Evolutionary conservation across 2,113 vertebrate species (phyloP).

Genomic region (Corapipo altera): DNA sequence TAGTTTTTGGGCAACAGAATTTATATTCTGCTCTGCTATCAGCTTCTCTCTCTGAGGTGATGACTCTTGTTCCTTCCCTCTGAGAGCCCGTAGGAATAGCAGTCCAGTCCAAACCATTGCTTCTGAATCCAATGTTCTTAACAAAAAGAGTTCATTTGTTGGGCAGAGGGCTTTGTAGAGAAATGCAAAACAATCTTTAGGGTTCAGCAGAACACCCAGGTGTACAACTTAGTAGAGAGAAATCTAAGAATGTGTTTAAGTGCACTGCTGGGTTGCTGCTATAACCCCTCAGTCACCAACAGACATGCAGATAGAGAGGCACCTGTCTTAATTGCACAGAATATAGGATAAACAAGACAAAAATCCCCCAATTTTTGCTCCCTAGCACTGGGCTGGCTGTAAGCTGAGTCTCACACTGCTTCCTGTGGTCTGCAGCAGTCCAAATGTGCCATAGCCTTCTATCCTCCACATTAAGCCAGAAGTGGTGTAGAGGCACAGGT

Average conservation of each 20-base stretch:
- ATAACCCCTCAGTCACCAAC: not conserved
- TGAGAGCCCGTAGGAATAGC: not conserved
- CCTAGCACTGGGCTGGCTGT: not conserved
- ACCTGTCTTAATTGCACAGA: not conserved
- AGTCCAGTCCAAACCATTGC: not conserved
- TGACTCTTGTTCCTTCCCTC: not conserved
- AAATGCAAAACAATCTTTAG: not conserved
- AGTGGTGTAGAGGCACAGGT: not conserved
- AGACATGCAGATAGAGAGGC: not conserved
- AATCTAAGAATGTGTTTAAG: not conserved
- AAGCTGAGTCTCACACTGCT: not conserved
- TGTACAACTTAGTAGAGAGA: not conserved
- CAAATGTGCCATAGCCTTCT: not conserved
- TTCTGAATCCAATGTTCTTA: not conserved
- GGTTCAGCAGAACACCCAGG: not conserved
- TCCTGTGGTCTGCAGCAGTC: not conserved
- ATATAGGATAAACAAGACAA: not conserved
- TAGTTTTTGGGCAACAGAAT: no score
- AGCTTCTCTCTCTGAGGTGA: not conserved
- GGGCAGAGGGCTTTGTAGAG: not conserved
- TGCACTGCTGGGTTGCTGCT: not conserved
- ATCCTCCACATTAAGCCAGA: fast-evolving
- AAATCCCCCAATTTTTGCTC: not conserved
- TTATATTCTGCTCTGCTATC: not conserved
- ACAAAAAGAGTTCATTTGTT: not conserved